A percentile compares a stretch with the other conserved stretches of the same genome.
These are phyloP conservation scores for Euura saliciscinereae DNA, from an alignment of 1,140 invertebrate species.

Conservation along the genomic window DNA sequence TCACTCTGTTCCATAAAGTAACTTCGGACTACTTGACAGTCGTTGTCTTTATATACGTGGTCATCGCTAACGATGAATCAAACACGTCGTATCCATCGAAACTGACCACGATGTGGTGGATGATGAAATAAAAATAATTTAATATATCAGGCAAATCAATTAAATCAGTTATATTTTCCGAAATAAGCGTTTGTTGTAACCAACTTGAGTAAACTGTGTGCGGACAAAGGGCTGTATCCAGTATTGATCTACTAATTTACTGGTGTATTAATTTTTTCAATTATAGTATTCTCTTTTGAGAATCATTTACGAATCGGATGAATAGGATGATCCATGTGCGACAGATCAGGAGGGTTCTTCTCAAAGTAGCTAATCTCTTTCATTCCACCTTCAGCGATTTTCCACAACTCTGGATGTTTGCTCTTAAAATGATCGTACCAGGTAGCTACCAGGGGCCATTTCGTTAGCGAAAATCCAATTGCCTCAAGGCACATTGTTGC, in stretches of 20 bases:
- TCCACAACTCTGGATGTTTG: slow-evolving; percentile 71
- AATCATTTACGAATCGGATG: slow-evolving; percentile 65
- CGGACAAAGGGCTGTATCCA: background rate
- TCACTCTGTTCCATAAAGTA: too few relatives aligned
- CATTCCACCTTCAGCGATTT: slow-evolving; percentile 69
- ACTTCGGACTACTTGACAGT: too few relatives aligned
- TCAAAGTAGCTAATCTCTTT: slow-evolving; percentile 68
- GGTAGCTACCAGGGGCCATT: slow-evolving; percentile 59
- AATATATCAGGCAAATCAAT: too few relatives aligned
- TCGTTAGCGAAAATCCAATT: slow-evolving; percentile 67
- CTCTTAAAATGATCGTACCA: slow-evolving; percentile 75
- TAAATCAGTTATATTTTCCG: too few relatives aligned
- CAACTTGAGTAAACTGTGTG: too few relatives aligned
- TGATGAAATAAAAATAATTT: too few relatives aligned
- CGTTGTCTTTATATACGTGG: too few relatives aligned
- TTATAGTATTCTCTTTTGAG: slow-evolving; percentile 14
- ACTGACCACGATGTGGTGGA: too few relatives aligned
- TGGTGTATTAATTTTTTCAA: background rate
- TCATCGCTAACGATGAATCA: too few relatives aligned
- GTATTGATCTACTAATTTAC: background rate
- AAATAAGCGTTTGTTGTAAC: too few relatives aligned
- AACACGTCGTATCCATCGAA: too few relatives aligned
- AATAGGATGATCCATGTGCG: slow-evolving; percentile 71
- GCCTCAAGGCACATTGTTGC: slow-evolving; percentile 75
- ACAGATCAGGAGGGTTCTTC: slow-evolving; percentile 72